Percentiles rank a stretch among this genome's conserved stretches.
These are phyloP conservation scores for Steromphala cineraria DNA, from an alignment of 2,888 invertebrate genomes.

Conservation along the genomic window DNA sequence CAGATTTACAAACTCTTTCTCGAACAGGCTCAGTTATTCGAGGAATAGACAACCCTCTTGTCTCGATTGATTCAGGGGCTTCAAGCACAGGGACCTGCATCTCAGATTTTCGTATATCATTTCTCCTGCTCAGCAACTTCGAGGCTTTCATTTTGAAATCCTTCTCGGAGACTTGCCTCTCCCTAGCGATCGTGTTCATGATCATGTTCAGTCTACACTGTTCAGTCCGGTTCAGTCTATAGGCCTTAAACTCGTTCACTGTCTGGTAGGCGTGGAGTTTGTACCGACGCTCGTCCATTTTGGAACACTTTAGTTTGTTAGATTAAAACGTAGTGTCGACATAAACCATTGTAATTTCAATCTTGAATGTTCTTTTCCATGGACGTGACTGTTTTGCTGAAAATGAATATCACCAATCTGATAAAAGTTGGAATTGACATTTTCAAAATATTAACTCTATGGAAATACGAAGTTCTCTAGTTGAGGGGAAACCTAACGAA, in stretches of 20 bases:
- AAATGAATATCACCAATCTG: too few relatives aligned
- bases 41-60: neutral
- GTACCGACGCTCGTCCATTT: conserved; percentile 93
- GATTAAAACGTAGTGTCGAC: too few relatives aligned
- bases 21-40: neutral
- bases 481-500: too few relatives aligned
- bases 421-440: too few relatives aligned
- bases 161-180: neutral
- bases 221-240: neutral
- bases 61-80: neutral
- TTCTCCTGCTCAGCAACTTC: neutral
- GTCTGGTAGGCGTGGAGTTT: conserved; percentile 82
- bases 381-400: too few relatives aligned
- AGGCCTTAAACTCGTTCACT: conserved; percentile 8
- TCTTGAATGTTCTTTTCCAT: too few relatives aligned
- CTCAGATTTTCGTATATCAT: neutral
- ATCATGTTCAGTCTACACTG: neutral
- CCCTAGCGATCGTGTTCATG: neutral
- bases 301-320: too few relatives aligned
- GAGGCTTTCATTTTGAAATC: neutral
- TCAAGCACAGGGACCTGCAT: neutral
- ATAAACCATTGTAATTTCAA: too few relatives aligned
- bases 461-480: too few relatives aligned
- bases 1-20: neutral
- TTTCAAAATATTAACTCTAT: too few relatives aligned